phyloP scores from a whole-genome alignment of 1,140 invertebrate species.

The Solenopsis invicta region DNA sequence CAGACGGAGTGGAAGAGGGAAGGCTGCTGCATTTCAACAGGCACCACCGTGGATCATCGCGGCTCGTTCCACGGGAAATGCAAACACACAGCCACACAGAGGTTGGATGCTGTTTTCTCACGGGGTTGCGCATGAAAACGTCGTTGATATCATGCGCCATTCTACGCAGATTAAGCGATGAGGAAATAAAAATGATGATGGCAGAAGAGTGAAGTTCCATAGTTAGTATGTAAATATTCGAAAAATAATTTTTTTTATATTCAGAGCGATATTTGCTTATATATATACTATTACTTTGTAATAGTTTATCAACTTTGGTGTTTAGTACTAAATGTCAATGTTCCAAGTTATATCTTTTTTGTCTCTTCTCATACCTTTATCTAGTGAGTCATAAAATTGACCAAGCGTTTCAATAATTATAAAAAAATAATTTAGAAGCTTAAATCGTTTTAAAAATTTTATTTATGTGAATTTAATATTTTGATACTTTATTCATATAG shows the following conservation, averaged over 20 bases:
- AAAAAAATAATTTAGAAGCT: not conserved
- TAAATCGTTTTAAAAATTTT: not conserved
- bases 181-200: conserved; percentile 25
- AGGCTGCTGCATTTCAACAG: conserved; percentile 36
- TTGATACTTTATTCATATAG: not conserved
- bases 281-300: not conserved
- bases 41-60: conserved; percentile 51
- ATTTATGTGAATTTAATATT: not conserved
- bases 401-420: not conserved
- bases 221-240: conserved; percentile 27
- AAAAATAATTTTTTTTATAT: not conserved
- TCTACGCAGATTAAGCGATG: conserved; percentile 43
- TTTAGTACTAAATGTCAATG: not conserved
- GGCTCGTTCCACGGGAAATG: conserved; percentile 30
- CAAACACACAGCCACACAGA: conserved; percentile 34
- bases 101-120: conserved; percentile 44
- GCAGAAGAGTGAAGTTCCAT: not conserved
- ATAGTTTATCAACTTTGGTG: too few relatives aligned
- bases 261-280: not conserved
- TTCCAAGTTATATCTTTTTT: not conserved
- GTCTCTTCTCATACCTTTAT: too few relatives aligned
- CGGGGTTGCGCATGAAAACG: conserved; percentile 13
- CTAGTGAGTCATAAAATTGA: not conserved
- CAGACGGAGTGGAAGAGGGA: conserved; percentile 52
- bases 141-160: conserved; percentile 28